Evolutionary conservation across 2,797 vertebrate species (phyloP).

Genomic region (Oryzias sinensis): DNA sequence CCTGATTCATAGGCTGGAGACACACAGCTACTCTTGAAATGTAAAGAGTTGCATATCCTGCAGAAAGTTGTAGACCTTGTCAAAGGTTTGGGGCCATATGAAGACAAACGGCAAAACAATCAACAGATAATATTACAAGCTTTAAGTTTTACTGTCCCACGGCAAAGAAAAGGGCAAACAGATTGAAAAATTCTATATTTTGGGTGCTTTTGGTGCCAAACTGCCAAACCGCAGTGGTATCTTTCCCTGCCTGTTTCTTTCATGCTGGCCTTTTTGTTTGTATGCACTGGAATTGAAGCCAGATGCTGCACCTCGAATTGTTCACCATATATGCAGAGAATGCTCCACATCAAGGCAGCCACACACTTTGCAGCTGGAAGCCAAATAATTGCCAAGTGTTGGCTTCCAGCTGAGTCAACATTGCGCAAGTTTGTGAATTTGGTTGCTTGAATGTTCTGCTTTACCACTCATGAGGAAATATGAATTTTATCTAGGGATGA

Average conservation of each 20-base stretch:
- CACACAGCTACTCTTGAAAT: constrained; percentile 41
- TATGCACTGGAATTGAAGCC: constrained; percentile 65
- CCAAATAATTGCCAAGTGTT: constrained; percentile 59
- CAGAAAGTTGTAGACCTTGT: constrained; percentile 24
- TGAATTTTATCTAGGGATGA: constrained; percentile 23
- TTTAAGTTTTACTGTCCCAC: constrained; percentile 37
- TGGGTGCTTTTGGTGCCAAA: constrained; percentile 42
- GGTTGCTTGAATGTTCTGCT: constrained; percentile 20
- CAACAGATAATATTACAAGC: constrained; percentile 60
- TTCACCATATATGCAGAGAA: constrained; percentile 56
- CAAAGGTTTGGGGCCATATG: constrained; percentile 15
- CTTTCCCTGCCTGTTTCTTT: constrained; percentile 62
- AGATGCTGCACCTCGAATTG: constrained; percentile 72
- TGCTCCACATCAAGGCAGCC: constrained; percentile 71
- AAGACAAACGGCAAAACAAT: constrained; percentile 14
- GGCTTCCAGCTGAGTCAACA: constrained; percentile 77
- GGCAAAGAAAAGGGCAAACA: constrained; percentile 44
- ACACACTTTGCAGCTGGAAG: constrained; percentile 52
- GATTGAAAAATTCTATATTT: constrained; percentile 62
- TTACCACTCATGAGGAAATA: constrained; percentile 15
- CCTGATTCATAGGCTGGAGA: constrained; percentile 45
- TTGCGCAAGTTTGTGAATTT: constrained; percentile 13
- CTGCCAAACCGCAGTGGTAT: constrained; percentile 30
- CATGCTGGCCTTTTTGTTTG: constrained; percentile 57
- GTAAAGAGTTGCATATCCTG: constrained; percentile 39